Evolutionary conservation across 2,888 invertebrate genomes (phyloP), one percentile per base, ranked within the genome.

Genomic region (Lampropteryx suffumata): DNA sequence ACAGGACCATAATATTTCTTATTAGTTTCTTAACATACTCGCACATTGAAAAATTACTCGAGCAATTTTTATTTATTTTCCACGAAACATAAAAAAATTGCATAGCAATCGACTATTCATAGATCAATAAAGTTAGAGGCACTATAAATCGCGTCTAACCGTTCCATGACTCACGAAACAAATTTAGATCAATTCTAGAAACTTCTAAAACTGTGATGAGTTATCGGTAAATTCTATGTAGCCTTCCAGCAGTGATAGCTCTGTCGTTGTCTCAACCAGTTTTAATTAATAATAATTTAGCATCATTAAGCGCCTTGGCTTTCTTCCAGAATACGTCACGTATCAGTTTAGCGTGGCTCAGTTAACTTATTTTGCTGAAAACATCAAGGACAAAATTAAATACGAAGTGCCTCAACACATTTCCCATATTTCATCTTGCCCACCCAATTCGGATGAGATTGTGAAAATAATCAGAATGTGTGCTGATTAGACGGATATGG

Each of bases 321-420:
- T 24, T 27, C 24, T 13, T 76, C 86, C 87, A 87, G 69, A 59
- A 62, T 67, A 69, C 71, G 72, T 71, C 68, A 71, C 62, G 61
- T 61, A 64, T 71, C 67, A 64, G 70, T 71, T 72, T 75, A 75
- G 71, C 69, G 71, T 62, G 67, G 64, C 72, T 73, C 68, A 65
- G 76, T 79, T 83, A 84, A 83, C 84, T 82, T 74, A 82, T 75
- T 79, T 84, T 64, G 70, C 72, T 64, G 55, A 65, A 65, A 67
- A 63, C 68, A 52, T 63, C 73, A 75, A 76, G 75, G 76, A 71
- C 74, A 62, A 30, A 52, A 56, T 55, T 59, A 60, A 62, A 58
- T 41, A 32, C 43, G 17, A 17, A 17, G 17, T 17, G 2, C 17
- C 17, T 3, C 17, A 17, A 17, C n/a, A n/a, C n/a, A n/a, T n/a